Percentiles rank a stretch among this genome's conserved stretches.
These are phyloP conservation scores for Coregonus ussuriensis DNA, from an alignment of 2,797 vertebrate genomes.

Conservation along the genomic window DNA sequence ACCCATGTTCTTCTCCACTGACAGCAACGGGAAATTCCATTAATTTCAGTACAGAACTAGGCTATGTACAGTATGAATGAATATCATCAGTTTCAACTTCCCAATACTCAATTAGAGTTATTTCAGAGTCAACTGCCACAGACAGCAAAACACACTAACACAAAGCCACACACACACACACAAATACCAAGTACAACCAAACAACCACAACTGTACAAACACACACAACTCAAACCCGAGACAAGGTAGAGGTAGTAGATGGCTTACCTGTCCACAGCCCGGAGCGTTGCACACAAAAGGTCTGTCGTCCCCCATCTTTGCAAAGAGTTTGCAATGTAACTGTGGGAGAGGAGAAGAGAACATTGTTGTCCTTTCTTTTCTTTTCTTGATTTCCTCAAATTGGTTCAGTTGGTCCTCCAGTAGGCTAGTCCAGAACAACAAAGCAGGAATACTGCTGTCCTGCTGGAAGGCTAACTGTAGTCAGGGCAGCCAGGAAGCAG, in stretches of 20 bases:
- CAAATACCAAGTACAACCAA: no score
- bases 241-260: slow-evolving; percentile 28
- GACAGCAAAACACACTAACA: slow-evolving; percentile 6
- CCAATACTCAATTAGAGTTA: not conserved
- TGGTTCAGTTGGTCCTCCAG: slow-evolving; percentile 46
- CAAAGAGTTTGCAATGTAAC: slow-evolving; percentile 81
- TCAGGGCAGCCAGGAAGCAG: slow-evolving; percentile 75
- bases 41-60: not conserved
- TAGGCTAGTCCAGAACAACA: slow-evolving; percentile 53
- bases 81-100: not conserved
- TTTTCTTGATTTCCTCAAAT: slow-evolving; percentile 22
- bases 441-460: slow-evolving; percentile 69
- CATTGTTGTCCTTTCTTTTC: slow-evolving; percentile 64
- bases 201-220: not conserved
- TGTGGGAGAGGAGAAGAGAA: slow-evolving; percentile 79
- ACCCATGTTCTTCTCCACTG: not conserved
- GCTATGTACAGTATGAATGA: no score
- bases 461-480: slow-evolving; percentile 62
- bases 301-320: slow-evolving; percentile 97
- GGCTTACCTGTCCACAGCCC: slow-evolving; percentile 97
- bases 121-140: not conserved
- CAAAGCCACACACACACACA: not conserved
- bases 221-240: slow-evolving; percentile 47
- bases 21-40: not conserved
- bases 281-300: slow-evolving; percentile 96